A percentile compares a stretch with the other conserved stretches of the same genome.
These are phyloP conservation scores for Corythornis leucogaster DNA, from an alignment of 2,797 vertebrate genomes.

Conservation along the genomic window DNA sequence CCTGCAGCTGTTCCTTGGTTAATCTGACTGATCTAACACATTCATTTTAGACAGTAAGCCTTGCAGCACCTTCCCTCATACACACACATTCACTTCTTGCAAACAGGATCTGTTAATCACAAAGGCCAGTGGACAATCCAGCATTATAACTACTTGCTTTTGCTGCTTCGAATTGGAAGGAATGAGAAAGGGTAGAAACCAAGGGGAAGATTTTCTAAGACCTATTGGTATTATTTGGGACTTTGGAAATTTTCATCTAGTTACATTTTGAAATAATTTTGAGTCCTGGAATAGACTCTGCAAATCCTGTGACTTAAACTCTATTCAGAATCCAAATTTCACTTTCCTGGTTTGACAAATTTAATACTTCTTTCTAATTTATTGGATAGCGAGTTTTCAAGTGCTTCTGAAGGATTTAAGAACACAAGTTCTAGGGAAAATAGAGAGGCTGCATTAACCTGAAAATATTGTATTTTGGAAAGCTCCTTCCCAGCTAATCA, in stretches of 20 bases:
- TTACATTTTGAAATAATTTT: background rate
- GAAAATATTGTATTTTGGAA: slow-evolving; percentile 12
- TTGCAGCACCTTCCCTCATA: background rate
- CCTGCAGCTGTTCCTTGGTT: background rate
- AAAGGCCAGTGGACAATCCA: background rate
- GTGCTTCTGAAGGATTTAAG: background rate
- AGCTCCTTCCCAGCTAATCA: background rate
- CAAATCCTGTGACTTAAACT: background rate
- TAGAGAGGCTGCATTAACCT: background rate
- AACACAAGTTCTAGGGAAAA: background rate
- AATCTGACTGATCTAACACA: background rate
- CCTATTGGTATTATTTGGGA: background rate
- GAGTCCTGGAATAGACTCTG: background rate
- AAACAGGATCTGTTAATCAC: background rate
- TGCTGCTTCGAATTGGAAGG: background rate
- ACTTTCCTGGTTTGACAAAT: background rate
- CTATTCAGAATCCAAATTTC: background rate
- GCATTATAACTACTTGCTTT: background rate
- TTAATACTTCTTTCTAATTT: background rate
- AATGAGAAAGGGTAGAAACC: background rate
- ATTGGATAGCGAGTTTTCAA: background rate
- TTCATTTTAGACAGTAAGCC: background rate
- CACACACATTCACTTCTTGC: background rate
- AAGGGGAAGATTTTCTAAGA: background rate
- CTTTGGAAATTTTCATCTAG: background rate